Base-by-base conservation (phyloP, 1,140 invertebrate species). In the Danaus melanippus region DNA sequence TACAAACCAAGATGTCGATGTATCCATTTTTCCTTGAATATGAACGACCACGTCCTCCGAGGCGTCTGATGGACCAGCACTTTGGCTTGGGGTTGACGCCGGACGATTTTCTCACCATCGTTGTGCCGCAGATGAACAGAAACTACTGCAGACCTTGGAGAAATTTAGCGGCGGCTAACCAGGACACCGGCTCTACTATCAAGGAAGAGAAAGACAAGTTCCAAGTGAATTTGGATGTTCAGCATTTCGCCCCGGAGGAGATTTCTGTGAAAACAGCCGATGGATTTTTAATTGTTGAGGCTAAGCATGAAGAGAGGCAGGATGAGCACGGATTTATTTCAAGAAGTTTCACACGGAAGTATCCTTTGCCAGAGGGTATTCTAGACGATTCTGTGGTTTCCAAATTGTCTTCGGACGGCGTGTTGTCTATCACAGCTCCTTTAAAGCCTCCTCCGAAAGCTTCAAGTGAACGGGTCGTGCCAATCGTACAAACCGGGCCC, bases 211-310 rank as follows among this genome's bases (percentile, higher is more conserved):
- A 77, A 50, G 64, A 74, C 42, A 76, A 73, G 47, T 92, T 91
- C 62, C 89, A 94, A 73, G 90, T 93, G 0, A 90, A 89, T 65
- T 79, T 95, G 62, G 95, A 97, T 73, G 93, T 97, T 1, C 91
- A 94, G 21, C 21, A 32, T 32, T 32, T 32, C 21, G 21, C 90
- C 42, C 94, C 95, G 0, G 91, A 93, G 53, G 95, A 97, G 72
- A 92, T 97, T 11, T 89, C 90, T 8, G 94, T 97, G 0, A 95
- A 94, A 71, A 93, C 92, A 1, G 90, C 91, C 0, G 93, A 95
- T 50, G 91, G 91, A 41, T 88, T 81, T 5, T 79, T 94, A 3
- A 71, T 93, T 1, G 86, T 94, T 0, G 90, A 93, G 67, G 93
- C 90, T 2, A 94, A 93, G 65, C 93, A 95, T 53, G 92, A 93